These are phyloP conservation scores for Cerastis leucographa DNA, from an alignment of 2,888 invertebrate species.

Conservation along the genomic window DNA sequence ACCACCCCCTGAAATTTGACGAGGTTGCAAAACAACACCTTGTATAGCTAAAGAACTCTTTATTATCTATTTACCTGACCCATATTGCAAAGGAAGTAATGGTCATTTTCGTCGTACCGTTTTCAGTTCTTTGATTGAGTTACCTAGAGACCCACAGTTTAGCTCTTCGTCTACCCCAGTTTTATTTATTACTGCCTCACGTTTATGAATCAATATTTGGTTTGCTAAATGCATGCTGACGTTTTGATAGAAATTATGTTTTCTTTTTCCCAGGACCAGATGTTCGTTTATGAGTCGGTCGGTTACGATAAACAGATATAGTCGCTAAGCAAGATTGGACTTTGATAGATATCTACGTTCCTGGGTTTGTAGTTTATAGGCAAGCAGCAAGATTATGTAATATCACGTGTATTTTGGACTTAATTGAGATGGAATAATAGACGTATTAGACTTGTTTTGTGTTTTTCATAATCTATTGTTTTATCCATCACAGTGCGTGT, in stretches of 20 bases:
- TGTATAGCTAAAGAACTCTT: background rate
- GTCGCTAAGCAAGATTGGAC: conserved; percentile 48
- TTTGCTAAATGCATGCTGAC: conserved; percentile 48
- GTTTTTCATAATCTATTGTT: conserved; percentile 4
- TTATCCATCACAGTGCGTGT: conserved; percentile 12
- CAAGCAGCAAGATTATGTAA: conserved; percentile 17
- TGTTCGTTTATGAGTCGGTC: conserved; percentile 53
- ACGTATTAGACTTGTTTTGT: conserved; percentile 2
- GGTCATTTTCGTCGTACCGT: background rate
- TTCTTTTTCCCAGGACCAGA: conserved; percentile 47
- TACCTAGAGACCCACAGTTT: background rate
- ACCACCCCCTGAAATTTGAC: too few relatives aligned
- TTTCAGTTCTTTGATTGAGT: conserved; percentile 18
- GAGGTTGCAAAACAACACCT: too few relatives aligned
- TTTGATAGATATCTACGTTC: conserved; percentile 28
- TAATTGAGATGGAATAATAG: background rate
- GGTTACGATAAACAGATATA: conserved; percentile 48
- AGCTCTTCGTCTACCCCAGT: conserved; percentile 4
- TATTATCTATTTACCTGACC: background rate
- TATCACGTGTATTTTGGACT: conserved; percentile 23
- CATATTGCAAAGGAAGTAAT: background rate
- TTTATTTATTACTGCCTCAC: conserved; percentile 36
- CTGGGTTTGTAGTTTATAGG: conserved; percentile 27
- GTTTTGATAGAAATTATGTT: conserved; percentile 54
- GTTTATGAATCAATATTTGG: conserved; percentile 54